These are phyloP conservation scores for Drosophila robusta DNA, from an alignment of 2,888 invertebrate genomes.

Conservation along the genomic window DNA sequence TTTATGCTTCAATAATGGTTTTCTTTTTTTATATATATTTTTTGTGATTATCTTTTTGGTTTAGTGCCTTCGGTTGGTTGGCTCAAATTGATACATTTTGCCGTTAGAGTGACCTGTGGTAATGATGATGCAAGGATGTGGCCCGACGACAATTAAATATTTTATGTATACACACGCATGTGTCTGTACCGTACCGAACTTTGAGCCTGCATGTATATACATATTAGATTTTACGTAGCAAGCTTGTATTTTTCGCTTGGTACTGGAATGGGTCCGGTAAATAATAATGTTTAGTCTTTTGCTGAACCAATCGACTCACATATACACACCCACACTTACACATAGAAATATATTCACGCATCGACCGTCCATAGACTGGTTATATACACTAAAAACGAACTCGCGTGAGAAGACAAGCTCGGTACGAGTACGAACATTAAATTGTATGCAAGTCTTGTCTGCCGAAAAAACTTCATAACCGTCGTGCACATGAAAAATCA, in stretches of 20 bases:
- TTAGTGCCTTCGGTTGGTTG: conserved; percentile 18
- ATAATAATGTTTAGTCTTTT: conserved; percentile 55
- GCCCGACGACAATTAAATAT: conserved; percentile 56
- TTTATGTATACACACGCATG: conserved; percentile 69
- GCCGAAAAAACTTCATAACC: conserved; percentile 69
- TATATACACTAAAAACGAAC: conserved; percentile 77
- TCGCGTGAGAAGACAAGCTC: conserved; percentile 78
- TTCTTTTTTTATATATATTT: conserved; percentile 40
- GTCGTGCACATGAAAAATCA: conserved; percentile 50
- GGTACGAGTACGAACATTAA: conserved; percentile 75
- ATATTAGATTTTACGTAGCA: conserved; percentile 18
- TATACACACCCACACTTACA: conserved; percentile 77
- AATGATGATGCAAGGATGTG: conserved; percentile 73
- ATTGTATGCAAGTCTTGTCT: conserved; percentile 80
- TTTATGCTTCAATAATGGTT: conserved; percentile 63
- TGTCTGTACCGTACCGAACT: conserved; percentile 60
- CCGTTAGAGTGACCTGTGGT: conserved; percentile 16
- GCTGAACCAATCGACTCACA: conserved; percentile 60
- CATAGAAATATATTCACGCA: conserved; percentile 82
- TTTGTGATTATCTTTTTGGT: conserved; percentile 62
- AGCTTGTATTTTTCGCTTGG: conserved; percentile 48
- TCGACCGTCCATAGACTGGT: conserved; percentile 80
- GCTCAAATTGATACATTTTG: conserved; percentile 28
- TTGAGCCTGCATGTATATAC: conserved; percentile 56
- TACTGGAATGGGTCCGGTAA: conserved; percentile 53